Evolutionary conservation across 2,888 invertebrate species (phyloP).

Genomic region (Bombylius major): DNA sequence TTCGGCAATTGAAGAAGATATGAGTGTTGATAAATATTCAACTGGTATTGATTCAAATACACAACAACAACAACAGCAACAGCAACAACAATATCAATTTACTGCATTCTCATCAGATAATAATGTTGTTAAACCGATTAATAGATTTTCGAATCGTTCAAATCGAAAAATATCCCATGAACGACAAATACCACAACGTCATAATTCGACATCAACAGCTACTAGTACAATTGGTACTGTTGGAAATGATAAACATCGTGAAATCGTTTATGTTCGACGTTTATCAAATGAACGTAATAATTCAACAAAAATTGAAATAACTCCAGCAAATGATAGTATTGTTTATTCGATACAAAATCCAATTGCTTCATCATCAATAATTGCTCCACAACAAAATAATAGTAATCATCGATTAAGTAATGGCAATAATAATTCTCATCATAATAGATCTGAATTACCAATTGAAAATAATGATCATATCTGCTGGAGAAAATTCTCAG

Average conservation of each 20-base stretch:
- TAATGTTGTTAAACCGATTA: slow-evolving; percentile 6
- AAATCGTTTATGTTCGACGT: slow-evolving; percentile 32
- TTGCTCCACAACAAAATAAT: not conserved
- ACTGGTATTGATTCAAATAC: slow-evolving; percentile 26
- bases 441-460: not conserved
- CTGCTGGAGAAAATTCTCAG: slow-evolving; percentile 40
- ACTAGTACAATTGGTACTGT: not conserved
- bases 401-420: slow-evolving; percentile 13
- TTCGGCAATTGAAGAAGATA: slow-evolving; percentile 37
- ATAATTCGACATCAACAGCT: slow-evolving; percentile 8
- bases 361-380: slow-evolving; percentile 13
- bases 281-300: slow-evolving; percentile 27
- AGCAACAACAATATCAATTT: not conserved
- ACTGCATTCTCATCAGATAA: not conserved
- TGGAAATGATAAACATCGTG: slow-evolving; percentile 23
- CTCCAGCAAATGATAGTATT: slow-evolving; percentile 24
- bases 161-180: slow-evolving; percentile 9
- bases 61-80: slow-evolving; percentile 1
- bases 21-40: slow-evolving; percentile 36
- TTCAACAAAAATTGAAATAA: slow-evolving; percentile 34
- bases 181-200: not conserved
- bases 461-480: slow-evolving; percentile 29
- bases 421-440: not conserved
- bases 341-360: slow-evolving; percentile 22
- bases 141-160: slow-evolving; percentile 26